Conservation (phyloP, 2,113 vertebrate species). For the Megaptera novaeangliae region DNA sequence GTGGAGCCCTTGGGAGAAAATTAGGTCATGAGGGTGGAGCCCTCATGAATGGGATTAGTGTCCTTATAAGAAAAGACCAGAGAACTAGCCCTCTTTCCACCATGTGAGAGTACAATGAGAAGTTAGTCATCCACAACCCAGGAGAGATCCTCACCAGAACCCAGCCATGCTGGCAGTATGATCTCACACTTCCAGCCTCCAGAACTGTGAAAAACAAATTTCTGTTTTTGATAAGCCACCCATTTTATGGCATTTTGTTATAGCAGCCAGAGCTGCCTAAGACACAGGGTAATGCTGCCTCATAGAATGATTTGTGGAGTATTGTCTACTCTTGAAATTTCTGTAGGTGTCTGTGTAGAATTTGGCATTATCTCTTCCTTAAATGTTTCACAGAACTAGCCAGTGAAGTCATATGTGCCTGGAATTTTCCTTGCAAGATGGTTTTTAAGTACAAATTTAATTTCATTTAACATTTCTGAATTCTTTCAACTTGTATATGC, state of each 20-base stretch:
- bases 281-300: neutral
- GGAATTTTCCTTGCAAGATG: neutral
- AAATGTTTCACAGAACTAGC: neutral
- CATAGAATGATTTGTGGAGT: neutral
- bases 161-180: neutral
- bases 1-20: neutral
- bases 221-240: neutral
- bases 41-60: neutral
- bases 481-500: neutral
- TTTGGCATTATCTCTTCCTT: neutral
- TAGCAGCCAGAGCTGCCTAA: neutral
- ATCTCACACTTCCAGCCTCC: neutral
- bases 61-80: neutral
- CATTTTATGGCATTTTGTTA: neutral
- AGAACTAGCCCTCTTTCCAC: neutral
- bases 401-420: neutral
- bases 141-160: neutral
- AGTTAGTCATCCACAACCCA: neutral
- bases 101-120: neutral
- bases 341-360: neutral
- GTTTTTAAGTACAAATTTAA: neutral
- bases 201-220: neutral
- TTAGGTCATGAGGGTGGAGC: neutral
- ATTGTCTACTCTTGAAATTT: neutral
- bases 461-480: neutral